Base-by-base conservation (phyloP, 2,888 invertebrate genomes). In the Orchestes rusci region DNA sequence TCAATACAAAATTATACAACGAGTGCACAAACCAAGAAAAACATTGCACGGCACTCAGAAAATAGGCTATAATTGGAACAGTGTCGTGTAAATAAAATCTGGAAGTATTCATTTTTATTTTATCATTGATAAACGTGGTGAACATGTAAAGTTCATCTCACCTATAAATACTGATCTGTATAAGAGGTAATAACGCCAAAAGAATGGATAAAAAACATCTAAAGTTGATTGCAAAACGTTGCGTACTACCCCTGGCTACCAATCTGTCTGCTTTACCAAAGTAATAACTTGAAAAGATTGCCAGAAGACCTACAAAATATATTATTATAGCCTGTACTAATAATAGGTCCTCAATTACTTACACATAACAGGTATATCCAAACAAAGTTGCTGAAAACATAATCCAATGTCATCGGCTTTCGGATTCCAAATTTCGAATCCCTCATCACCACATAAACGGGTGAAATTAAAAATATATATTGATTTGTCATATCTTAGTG, bases 11-110 rank as follows among this genome's bases (percentile, higher is more conserved):
- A 56, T 77, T 74, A 65, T 82, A 86, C 51, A 83, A 77, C 56
- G 85, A 78, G 68, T 94, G 92, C 13, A 88, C 74, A 39, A 84
- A 69, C 93, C 93, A 93, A 34, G 85, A 74, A 34, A 89, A 66
- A 53, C 80, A 79, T 62, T 87, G 77, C 3, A 83, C 74, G 31
- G 80, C 80, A 16, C 79, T 77, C 33, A 80, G 69, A 31, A 89
- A 74, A 60, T 84, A 81, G 64, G 87, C 84, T 41, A 48, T 35
- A 7, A 82, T 77, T 58, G 73, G 74, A 45, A 79, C 67, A 40
- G 67, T 60, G 52, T 70, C 68, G 30, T 70, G 61, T 35, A 65
- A 63, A 51, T 70, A 71, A 23, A 74, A 74, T 32, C 40, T 5
- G 10, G 5, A 23, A 23, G 10, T 10, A 5, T 23, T 23, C 5